These are phyloP conservation scores for Salpingus planirostris DNA, from an alignment of 2,888 invertebrate species.

Conservation along the genomic window DNA sequence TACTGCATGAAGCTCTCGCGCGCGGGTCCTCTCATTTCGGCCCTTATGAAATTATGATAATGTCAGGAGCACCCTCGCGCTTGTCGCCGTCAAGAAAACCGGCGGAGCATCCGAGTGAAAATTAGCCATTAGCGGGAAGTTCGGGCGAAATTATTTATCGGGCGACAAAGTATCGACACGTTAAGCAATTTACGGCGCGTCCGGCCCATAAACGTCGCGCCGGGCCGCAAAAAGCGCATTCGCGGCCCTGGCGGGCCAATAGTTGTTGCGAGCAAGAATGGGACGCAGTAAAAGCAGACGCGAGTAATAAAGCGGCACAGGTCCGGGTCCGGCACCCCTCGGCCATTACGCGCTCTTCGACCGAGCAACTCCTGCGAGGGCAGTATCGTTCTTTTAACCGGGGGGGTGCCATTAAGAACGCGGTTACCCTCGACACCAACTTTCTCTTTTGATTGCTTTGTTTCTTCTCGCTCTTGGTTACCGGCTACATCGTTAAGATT, in stretches of 20 bases:
- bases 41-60: slow-evolving; percentile 17
- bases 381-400: slow-evolving; percentile 25
- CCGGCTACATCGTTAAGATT: slow-evolving; percentile 26
- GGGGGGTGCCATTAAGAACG: slow-evolving; percentile 25
- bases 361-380: slow-evolving; percentile 22
- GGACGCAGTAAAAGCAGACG: slow-evolving; percentile 10
- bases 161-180: too few species aligned
- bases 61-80: slow-evolving; percentile 10
- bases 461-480: slow-evolving; percentile 25
- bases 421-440: slow-evolving; percentile 26
- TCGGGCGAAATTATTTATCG: too few species aligned
- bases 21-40: slow-evolving; percentile 4
- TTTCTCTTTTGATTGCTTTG: slow-evolving; percentile 29
- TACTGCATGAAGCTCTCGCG: slow-evolving; percentile 15
- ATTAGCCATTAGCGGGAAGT: too few species aligned
- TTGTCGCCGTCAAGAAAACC: slow-evolving; percentile 14
- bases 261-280: too few species aligned
- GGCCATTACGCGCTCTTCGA: slow-evolving; percentile 21
- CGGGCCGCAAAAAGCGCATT: too few species aligned
- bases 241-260: too few species aligned
- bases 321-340: slow-evolving; percentile 16
- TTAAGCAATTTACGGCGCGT: too few species aligned
- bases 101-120: too few species aligned
- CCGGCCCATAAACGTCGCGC: too few species aligned
- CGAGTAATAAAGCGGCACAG: slow-evolving; percentile 21